Evolutionary conservation across 2,113 vertebrate genomes (phyloP).

Genomic region (Oreochromis niloticus): DNA sequence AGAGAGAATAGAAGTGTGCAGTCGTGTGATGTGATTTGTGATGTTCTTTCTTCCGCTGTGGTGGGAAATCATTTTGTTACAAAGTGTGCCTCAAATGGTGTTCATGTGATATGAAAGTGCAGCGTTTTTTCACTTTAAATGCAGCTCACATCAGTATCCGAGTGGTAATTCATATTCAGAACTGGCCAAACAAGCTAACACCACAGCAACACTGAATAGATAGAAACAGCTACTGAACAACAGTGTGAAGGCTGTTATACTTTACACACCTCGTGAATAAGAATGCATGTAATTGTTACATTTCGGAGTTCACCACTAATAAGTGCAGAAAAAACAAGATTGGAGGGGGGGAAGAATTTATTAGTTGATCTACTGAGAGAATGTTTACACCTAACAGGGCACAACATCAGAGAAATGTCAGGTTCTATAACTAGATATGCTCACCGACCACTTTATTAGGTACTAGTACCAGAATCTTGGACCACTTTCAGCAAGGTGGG

Average conservation of each 20-base stretch:
- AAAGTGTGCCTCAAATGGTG: background rate
- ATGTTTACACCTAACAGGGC: background rate
- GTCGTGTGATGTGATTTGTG: background rate
- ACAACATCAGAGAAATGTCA: background rate
- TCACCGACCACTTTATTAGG: background rate
- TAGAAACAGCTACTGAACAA: background rate
- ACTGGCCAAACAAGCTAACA: background rate
- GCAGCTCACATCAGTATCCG: background rate
- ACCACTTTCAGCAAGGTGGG: background rate
- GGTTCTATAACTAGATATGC: background rate
- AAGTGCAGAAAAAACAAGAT: background rate
- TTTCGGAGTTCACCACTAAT: background rate
- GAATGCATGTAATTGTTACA: background rate
- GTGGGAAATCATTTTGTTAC: background rate
- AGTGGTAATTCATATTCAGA: background rate
- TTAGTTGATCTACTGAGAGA: background rate
- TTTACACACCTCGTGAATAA: background rate
- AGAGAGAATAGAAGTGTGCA: background rate
- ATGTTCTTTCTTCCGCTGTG: background rate
- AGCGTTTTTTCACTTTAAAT: background rate
- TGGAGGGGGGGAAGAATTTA: background rate
- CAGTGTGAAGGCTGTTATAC: background rate
- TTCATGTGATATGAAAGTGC: background rate
- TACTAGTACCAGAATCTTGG: background rate
- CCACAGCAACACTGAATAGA: background rate